A percentile compares a stretch with the other conserved stretches of the same genome.
Conservation (phyloP, 2,888 invertebrate genomes). For the Seira sanloemensis region DNA sequence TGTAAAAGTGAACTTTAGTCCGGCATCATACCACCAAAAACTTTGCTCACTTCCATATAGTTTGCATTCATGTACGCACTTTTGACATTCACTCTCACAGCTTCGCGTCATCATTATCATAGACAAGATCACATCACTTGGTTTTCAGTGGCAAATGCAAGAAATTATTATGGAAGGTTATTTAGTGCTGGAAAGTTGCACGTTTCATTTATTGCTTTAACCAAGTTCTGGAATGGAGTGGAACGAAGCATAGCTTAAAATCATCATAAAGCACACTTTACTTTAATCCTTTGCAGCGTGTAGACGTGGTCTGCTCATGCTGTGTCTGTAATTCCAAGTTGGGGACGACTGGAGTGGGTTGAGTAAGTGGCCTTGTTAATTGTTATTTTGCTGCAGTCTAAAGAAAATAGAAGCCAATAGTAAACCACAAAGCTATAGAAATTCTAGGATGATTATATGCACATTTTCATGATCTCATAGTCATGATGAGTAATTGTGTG, state of each 20-base stretch:
- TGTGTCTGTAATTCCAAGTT: not conserved
- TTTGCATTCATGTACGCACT: conserved; percentile 28
- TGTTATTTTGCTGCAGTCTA: too few relatives aligned
- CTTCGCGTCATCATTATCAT: conserved; percentile 23
- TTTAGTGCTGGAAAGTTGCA: conserved; percentile 43
- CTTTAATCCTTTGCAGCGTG: not conserved
- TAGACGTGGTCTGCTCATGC: not conserved
- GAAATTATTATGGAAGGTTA: conserved; percentile 61
- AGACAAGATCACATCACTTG: not conserved
- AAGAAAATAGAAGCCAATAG: too few relatives aligned
- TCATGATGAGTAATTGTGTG: too few relatives aligned
- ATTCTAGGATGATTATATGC: too few relatives aligned
- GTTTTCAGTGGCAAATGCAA: not conserved
- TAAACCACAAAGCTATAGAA: too few relatives aligned
- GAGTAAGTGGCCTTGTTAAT: not conserved
- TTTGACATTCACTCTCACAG: conserved; percentile 55
- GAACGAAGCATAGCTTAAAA: not conserved
- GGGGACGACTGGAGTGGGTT: not conserved
- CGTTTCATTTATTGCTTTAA: not conserved
- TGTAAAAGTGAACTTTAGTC: conserved; percentile 65
- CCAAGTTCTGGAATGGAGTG: not conserved
- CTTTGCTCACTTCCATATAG: conserved; percentile 47
- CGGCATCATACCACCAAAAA: conserved; percentile 64
- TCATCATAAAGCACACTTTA: not conserved
- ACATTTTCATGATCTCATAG: too few relatives aligned